Percentiles rank a stretch among this genome's conserved stretches.
Conservation (phyloP, 2,797 vertebrate genomes). For the Peromyscus aztecus region DNA sequence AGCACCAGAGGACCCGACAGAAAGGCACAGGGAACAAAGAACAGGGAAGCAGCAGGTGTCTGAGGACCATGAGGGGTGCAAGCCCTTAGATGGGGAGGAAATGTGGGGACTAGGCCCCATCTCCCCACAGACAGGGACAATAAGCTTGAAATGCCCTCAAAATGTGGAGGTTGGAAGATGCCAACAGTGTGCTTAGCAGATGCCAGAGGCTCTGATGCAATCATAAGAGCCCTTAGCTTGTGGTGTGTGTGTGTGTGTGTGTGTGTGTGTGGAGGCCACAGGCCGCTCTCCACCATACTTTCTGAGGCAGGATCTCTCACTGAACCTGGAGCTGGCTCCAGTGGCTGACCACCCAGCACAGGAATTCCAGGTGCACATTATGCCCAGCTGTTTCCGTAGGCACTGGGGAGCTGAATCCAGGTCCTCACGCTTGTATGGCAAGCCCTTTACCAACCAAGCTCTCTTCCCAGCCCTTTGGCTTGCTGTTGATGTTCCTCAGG, state of each 20-base stretch:
- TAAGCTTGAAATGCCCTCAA: not conserved
- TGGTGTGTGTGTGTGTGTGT: not conserved
- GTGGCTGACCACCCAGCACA: not conserved
- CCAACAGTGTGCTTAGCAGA: conserved; percentile 8
- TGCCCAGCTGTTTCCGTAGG: not conserved
- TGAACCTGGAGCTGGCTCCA: not conserved
- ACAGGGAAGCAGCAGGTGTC: not conserved
- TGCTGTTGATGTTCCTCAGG: not conserved
- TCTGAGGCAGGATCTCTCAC: not conserved
- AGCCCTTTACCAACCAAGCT: not conserved
- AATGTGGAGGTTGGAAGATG: not conserved
- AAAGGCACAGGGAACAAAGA: not conserved
- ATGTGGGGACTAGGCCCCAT: not conserved
- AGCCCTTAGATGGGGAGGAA: not conserved
- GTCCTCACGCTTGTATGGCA: not conserved
- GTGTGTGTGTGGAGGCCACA: not conserved
- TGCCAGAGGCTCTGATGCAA: not conserved
- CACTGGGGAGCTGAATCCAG: not conserved
- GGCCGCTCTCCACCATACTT: not conserved
- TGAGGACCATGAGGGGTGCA: not conserved
- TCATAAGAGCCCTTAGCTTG: not conserved
- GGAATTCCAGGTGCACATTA: not conserved
- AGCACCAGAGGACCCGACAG: not conserved
- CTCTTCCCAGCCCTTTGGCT: not conserved
- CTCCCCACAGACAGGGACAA: not conserved